Evolutionary conservation across 2,888 invertebrate genomes (phyloP), one percentile per base, ranked within the genome.

Genomic region (Baronia brevicornis): DNA sequence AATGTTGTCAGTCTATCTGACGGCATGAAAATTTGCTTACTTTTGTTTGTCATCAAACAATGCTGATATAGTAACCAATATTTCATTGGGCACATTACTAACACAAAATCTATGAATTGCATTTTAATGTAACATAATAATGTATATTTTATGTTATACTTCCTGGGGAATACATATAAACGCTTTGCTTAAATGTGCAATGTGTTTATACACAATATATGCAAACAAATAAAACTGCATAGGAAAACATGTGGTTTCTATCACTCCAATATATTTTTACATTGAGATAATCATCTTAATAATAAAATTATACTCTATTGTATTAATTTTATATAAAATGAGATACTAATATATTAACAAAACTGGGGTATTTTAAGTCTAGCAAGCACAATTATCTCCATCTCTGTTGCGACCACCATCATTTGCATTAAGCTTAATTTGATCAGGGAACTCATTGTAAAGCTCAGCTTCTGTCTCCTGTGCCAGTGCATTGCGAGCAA

Each of bases 401-500:
- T 91, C 91, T 64, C 89, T 87, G 62, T 89, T 89, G 68, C 88
- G 90, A 54, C 88, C 88, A 68, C 90, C 90, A 66, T 91, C 89
- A 61, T 90, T 90, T 51, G 90, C 87, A 51, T 89, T 91, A 58
- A 96, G 86, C 73, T 93, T 94, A 72, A 98, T 97, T 86, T 96
- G 95, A 82, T 97, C 97, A 20, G 98, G 98, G 71, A 98, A 98
- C 80, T 98, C 97, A 78, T 97, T 97, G 86, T 95, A 96, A 39
- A 97, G 87, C 68, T 97, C 97, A 47, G 95, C 94, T 82, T 96
- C 95, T 47, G 90, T 91, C 69, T 94, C 94, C 73, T 95, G 95
- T 28, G 96, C 96, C 57, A 99, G 86, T 27, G 98, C 99, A 80
- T 97, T 97, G 67, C 97, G 93, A 36, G 98, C 99, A 70, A 99